These are phyloP conservation scores for Cassiopea andromeda DNA, from an alignment of 30 jellyfish, hydroid and myxozoan genomes.

Conservation along the genomic window DNA sequence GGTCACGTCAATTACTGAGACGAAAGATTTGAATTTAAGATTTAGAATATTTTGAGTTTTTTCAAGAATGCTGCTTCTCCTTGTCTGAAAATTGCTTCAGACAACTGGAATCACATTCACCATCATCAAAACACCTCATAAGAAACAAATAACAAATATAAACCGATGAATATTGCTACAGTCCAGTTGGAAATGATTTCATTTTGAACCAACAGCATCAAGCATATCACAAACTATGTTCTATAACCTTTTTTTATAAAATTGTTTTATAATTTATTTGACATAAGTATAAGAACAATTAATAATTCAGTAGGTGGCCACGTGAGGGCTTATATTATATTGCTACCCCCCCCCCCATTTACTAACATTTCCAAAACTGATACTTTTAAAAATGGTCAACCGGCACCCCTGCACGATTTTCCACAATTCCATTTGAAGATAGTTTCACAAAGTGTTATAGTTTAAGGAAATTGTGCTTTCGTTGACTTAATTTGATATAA, in stretches of 20 bases:
- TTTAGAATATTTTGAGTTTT: no score
- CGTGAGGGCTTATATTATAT: not conserved
- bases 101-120: no score
- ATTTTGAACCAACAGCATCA: not conserved
- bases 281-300: not conserved
- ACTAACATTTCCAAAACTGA: not conserved
- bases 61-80: no score
- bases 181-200: no score
- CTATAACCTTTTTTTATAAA: no score
- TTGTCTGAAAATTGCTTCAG: no score
- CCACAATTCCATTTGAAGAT: not conserved
- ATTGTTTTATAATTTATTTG: not conserved
- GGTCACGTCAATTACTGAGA: no score
- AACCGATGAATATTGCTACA: no score
- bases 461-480: not conserved
- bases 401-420: not conserved
- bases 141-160: no score
- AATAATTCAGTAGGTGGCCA: not conserved
- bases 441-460: not conserved
- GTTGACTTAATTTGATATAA: no score
- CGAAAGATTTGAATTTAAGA: no score
- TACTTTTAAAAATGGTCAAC: not conserved
- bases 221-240: not conserved
- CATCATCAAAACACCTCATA: no score
- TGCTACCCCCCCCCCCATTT: not conserved